Percentiles rank a stretch among this genome's conserved stretches.
Evolutionary conservation across 2,797 vertebrate species (phyloP).

Genomic region (Poecilia velifera): DNA sequence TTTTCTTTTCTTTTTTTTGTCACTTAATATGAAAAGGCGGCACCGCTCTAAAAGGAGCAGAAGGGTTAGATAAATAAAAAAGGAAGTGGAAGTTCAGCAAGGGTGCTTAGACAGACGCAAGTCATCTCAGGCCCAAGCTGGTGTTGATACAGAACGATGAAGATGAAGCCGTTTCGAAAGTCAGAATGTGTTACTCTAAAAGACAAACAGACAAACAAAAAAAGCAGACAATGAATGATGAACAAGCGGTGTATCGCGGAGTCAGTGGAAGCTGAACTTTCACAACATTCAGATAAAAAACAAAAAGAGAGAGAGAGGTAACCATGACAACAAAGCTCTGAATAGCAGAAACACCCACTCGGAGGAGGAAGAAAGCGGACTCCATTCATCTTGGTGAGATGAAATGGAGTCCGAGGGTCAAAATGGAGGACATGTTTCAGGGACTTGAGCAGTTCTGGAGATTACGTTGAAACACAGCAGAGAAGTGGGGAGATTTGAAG

Average conservation of each 20-base stretch:
- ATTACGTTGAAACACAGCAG: not conserved
- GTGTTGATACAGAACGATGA: not conserved
- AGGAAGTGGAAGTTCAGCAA: not conserved
- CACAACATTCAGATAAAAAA: not conserved
- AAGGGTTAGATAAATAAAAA: not conserved
- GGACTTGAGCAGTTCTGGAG: not conserved
- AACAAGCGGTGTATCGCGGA: not conserved
- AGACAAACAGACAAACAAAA: not conserved
- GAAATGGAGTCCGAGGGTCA: not conserved
- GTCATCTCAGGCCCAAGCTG: not conserved
- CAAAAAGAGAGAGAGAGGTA: not conserved
- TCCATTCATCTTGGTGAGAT: not conserved
- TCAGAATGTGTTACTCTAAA: not conserved
- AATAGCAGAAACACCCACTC: not conserved
- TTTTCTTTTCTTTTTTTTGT: not conserved
- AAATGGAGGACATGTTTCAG: not conserved
- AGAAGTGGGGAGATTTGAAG: not conserved
- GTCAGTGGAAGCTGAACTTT: not conserved
- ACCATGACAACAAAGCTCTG: not conserved
- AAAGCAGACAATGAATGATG: not conserved
- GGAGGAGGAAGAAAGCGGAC: not conserved
- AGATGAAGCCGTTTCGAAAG: conserved; percentile 3
- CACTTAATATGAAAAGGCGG: not conserved
- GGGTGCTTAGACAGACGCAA: not conserved
- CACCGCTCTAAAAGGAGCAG: not conserved